These are phyloP conservation scores for Yasuhikotakia modesta DNA, from an alignment of 2,797 vertebrate species.

Conservation along the genomic window DNA sequence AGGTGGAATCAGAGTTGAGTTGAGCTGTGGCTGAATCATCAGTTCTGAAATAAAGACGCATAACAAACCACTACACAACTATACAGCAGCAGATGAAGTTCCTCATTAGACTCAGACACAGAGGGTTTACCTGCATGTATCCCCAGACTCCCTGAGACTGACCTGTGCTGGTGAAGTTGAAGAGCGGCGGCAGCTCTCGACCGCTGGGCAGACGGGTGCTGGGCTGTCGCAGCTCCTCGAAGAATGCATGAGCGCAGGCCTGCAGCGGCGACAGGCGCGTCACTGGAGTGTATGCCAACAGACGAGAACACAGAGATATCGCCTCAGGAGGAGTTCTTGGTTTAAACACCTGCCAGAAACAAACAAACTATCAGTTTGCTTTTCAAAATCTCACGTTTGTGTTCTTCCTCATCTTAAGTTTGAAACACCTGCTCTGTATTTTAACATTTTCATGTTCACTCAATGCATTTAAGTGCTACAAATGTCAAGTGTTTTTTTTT, in stretches of 20 bases:
- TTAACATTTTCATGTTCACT: too few relatives aligned
- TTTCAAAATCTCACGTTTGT: too few relatives aligned
- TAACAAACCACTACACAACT: conserved; percentile 4
- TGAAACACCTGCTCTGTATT: too few relatives aligned
- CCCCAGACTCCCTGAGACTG: not conserved
- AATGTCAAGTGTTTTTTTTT: too few relatives aligned
- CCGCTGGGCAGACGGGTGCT: conserved; percentile 84
- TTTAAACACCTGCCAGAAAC: conserved; percentile 92
- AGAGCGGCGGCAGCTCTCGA: conserved; percentile 84
- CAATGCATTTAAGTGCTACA: too few relatives aligned
- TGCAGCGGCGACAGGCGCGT: conserved; percentile 85
- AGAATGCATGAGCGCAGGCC: conserved; percentile 87
- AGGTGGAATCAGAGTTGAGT: conserved; percentile 85
- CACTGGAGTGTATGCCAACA: conserved; percentile 88
- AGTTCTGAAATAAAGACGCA: conserved; percentile 75
- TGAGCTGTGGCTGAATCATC: conserved; percentile 87
- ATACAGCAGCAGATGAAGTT: not conserved
- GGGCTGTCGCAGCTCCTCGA: conserved; percentile 85
- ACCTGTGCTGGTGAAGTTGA: conserved; percentile 88
- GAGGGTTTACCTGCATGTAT: too few relatives aligned
- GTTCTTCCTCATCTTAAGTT: too few relatives aligned
- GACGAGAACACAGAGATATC: conserved; percentile 84
- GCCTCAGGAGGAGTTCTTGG: conserved; percentile 86
- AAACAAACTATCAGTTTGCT: too few relatives aligned
- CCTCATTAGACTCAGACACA: too few relatives aligned